phyloP scores from a whole-genome alignment of 2,888 invertebrate genomes.

The Erannis defoliaria region DNA sequence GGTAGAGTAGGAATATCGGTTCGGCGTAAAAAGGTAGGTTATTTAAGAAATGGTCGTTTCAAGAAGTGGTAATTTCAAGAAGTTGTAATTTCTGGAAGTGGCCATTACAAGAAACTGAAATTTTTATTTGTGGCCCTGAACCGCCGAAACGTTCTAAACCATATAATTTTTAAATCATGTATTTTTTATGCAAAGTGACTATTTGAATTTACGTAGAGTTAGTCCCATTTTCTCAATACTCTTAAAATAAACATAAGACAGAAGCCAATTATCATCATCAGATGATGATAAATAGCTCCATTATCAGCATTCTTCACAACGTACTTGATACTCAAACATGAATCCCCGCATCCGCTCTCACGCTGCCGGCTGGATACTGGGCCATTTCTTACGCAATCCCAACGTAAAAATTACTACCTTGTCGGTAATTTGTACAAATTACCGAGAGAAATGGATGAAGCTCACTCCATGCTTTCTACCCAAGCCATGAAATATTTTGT shows the following conservation, averaged over 20 bases:
- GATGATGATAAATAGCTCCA: not conserved
- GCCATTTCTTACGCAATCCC: conserved; percentile 27
- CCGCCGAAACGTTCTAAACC: too few relatives aligned
- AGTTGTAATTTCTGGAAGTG: too few relatives aligned
- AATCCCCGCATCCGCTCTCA: conserved; percentile 20
- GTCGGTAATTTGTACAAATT: conserved; percentile 7
- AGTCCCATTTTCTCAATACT: too few relatives aligned
- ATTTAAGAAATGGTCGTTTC: too few relatives aligned
- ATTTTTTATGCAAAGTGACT: too few relatives aligned
- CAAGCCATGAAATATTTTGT: not conserved
- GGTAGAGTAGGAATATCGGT: too few relatives aligned
- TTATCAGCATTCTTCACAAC: conserved; percentile 12
- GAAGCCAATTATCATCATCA: not conserved
- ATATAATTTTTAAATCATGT: too few relatives aligned
- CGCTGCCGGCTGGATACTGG: conserved; percentile 18
- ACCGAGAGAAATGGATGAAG: conserved; percentile 9
- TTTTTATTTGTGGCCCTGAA: too few relatives aligned
- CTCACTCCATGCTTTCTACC: conserved; percentile 1
- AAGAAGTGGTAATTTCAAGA: too few relatives aligned
- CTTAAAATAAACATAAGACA: not conserved
- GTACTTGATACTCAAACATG: not conserved
- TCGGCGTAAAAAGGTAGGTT: too few relatives aligned
- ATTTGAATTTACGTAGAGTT: too few relatives aligned
- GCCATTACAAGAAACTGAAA: too few relatives aligned
- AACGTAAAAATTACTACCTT: conserved; percentile 16